Evolutionary conservation across 2,113 vertebrate genomes (phyloP).

Genomic region (Psilopsiagon aymara): DNA sequence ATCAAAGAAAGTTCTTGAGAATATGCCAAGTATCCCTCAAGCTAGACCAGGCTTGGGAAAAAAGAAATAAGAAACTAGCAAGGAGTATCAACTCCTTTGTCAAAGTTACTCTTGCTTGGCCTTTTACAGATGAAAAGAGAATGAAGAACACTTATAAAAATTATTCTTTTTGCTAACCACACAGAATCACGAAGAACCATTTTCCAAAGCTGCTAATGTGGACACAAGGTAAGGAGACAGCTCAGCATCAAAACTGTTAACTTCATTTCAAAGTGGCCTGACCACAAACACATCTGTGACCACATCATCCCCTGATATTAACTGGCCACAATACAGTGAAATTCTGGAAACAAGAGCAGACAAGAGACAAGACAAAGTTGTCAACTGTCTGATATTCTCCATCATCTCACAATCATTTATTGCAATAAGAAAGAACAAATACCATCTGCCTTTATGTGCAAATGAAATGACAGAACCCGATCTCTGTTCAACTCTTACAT

Average conservation of each 20-base stretch:
- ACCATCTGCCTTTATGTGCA: conserved; percentile 15
- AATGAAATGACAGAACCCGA: conserved; percentile 33
- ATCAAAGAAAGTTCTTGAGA: not conserved
- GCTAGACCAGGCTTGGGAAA: not conserved
- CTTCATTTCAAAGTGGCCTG: not conserved
- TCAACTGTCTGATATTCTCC: conserved; percentile 56
- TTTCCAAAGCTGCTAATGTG: not conserved
- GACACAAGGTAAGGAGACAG: not conserved
- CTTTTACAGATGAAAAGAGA: not conserved
- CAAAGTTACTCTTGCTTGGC: not conserved
- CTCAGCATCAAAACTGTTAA: not conserved
- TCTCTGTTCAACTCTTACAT: not conserved
- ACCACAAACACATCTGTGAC: not conserved
- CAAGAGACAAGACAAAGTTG: conserved; percentile 26
- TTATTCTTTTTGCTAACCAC: not conserved
- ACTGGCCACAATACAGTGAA: not conserved
- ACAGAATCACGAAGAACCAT: not conserved
- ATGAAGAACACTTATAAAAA: not conserved
- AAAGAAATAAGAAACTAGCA: not conserved
- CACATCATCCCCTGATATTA: not conserved
- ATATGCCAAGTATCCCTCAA: not conserved
- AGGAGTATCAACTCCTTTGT: not conserved
- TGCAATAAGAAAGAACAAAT: conserved; percentile 66
- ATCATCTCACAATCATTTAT: conserved; percentile 10
- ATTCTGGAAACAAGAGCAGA: not conserved